Evolutionary conservation across 2,888 invertebrate genomes (phyloP).

Genomic region (Beris chalybata): DNA sequence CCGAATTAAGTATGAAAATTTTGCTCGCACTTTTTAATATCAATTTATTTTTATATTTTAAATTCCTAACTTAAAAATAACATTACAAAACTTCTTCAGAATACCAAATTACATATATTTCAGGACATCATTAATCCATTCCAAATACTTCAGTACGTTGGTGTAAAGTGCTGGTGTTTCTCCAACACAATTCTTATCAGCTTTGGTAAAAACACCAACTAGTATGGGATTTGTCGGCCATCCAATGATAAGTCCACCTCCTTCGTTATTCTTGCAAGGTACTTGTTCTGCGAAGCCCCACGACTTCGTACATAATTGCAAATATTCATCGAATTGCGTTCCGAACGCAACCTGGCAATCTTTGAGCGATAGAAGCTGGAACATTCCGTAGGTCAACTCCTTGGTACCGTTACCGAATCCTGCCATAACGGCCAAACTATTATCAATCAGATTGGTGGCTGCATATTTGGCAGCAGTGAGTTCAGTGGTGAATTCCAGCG

Average conservation of each 20-base stretch:
- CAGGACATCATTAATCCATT: conserved; percentile 25
- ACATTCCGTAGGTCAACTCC: conserved; percentile 38
- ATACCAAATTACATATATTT: conserved; percentile 3
- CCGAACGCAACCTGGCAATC: conserved; percentile 29
- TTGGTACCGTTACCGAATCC: conserved; percentile 36
- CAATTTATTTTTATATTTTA: too few species aligned
- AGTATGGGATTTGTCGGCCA: conserved; percentile 40
- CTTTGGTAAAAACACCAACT: conserved; percentile 38
- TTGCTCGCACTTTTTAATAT: too few species aligned
- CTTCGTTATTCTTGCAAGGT: conserved; percentile 39
- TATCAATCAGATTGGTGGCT: conserved; percentile 15
- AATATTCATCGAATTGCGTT: conserved; percentile 26
- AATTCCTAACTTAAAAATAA: too few species aligned
- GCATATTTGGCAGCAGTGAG: conserved; percentile 22
- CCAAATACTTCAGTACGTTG: conserved; percentile 1
- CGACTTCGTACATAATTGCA: conserved; percentile 39
- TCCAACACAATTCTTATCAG: conserved; percentile 6
- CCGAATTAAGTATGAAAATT: too few species aligned
- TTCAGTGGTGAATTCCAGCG: conserved; percentile 33
- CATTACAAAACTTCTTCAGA: too few species aligned
- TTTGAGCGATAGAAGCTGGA: conserved; percentile 34
- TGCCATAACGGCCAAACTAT: conserved; percentile 39
- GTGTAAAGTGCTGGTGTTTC: conserved; percentile 8
- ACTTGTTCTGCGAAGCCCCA: conserved; percentile 33
- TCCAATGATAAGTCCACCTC: conserved; percentile 40